These are phyloP conservation scores for Phortica variegata DNA, from an alignment of 1,140 invertebrate species.

Conservation along the genomic window DNA sequence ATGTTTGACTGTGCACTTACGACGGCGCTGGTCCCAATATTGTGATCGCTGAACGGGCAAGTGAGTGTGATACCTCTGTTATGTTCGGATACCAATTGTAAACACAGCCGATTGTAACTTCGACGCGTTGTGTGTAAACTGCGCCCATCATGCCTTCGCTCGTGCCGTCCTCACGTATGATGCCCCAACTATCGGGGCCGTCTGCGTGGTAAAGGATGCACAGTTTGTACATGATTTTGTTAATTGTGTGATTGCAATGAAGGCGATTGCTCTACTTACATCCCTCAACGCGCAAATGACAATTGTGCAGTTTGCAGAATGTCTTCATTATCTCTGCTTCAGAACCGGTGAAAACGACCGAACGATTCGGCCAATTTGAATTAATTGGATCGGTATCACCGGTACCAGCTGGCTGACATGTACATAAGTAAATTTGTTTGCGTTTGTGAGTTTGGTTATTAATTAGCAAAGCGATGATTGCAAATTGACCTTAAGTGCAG, in stretches of 20 bases:
- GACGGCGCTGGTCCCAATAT: conserved; percentile 43
- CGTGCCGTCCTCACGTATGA: conserved; percentile 44
- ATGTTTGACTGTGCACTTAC: conserved; percentile 16
- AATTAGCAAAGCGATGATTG: too few relatives aligned
- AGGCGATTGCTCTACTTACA: conserved; percentile 36
- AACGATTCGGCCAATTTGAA: conserved; percentile 21
- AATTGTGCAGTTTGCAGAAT: conserved; percentile 45
- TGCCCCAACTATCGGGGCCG: conserved; percentile 47
- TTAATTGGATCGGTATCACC: conserved; percentile 45
- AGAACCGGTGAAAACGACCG: conserved; percentile 34
- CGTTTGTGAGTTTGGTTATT: too few relatives aligned
- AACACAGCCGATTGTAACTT: conserved; percentile 49
- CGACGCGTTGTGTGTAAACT: conserved; percentile 42
- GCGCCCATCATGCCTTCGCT: conserved; percentile 40
- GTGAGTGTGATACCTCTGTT: conserved; percentile 39
- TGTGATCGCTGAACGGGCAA: conserved; percentile 47
- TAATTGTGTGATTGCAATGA: background rate
- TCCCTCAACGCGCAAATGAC: conserved; percentile 37
- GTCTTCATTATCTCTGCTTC: conserved; percentile 45
- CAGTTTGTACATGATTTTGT: background rate
- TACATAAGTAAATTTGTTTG: too few relatives aligned
- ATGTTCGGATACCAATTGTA: conserved; percentile 53
- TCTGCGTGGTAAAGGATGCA: conserved; percentile 14
- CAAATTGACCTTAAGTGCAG: too few relatives aligned
- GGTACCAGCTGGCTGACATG: conserved; percentile 29